phyloP scores from a whole-genome alignment of 2,113 vertebrate genomes.

The Stomatorhinus ivindoensis region DNA sequence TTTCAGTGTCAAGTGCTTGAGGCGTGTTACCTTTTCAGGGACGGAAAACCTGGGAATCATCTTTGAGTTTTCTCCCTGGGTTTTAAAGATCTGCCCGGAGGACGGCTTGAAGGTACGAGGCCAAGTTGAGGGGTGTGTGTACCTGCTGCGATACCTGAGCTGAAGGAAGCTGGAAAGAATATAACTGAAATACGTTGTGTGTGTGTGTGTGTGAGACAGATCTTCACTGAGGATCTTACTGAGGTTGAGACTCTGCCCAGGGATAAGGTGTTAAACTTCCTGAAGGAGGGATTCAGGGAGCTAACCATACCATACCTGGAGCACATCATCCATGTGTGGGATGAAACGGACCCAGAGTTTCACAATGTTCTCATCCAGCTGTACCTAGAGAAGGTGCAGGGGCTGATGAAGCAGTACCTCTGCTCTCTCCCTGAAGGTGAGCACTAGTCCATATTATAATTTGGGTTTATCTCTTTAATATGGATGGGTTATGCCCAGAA shows the following conservation, averaged over 20 bases:
- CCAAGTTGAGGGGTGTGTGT: background rate
- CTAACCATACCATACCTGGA: constrained; percentile 90
- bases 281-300: constrained; percentile 85
- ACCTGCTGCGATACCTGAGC: background rate
- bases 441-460: background rate
- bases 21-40: constrained; percentile 54
- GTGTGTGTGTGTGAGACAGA: constrained; percentile 54
- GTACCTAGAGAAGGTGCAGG: constrained; percentile 89
- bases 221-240: constrained; percentile 93
- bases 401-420: constrained; percentile 91
- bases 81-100: constrained; percentile 86
- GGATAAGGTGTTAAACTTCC: constrained; percentile 78
- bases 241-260: constrained; percentile 89
- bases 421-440: constrained; percentile 76
- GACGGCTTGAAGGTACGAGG: constrained; percentile 83
- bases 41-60: constrained; percentile 86
- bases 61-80: constrained; percentile 93
- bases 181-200: background rate
- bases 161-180: background rate
- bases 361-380: constrained; percentile 93
- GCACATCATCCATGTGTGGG: constrained; percentile 85
- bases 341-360: constrained; percentile 77
- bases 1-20: background rate
- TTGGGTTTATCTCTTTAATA: background rate
- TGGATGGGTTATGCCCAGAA: background rate